Percentiles rank a stretch among this genome's conserved stretches.
Conservation (phyloP, 2,113 vertebrate species). For the Phaethornis superciliosus region DNA sequence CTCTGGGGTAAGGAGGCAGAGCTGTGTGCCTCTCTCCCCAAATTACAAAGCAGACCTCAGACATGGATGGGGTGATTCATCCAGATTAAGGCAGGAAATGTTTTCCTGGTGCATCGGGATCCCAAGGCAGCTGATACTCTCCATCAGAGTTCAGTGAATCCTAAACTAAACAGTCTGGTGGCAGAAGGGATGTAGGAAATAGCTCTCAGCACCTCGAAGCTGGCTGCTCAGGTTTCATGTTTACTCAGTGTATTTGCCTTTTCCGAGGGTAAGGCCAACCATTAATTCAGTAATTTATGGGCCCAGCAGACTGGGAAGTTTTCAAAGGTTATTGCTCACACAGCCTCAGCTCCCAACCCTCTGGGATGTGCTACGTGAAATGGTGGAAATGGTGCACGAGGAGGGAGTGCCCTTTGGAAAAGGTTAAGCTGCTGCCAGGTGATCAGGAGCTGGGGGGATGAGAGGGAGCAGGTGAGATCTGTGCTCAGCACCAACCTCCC, state of each 20-base stretch:
- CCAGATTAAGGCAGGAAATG: not conserved
- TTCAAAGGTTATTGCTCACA: conserved; percentile 23
- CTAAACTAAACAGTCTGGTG: not conserved
- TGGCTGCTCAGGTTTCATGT: not conserved
- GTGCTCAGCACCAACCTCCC: too few species aligned
- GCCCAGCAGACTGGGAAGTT: not conserved
- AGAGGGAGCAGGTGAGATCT: not conserved
- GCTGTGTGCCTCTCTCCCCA: not conserved
- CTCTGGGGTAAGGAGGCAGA: not conserved
- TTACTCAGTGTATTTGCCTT: not conserved
- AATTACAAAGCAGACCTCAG: not conserved
- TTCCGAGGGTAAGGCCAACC: not conserved
- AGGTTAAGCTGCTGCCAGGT: conserved; percentile 37
- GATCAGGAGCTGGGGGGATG: not conserved
- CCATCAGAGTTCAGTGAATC: not conserved
- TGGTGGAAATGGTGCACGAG: not conserved
- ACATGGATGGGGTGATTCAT: not conserved
- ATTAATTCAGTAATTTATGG: not conserved
- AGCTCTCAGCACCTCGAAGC: not conserved
- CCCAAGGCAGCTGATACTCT: not conserved
- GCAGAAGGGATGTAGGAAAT: not conserved
- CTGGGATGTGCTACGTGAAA: not conserved
- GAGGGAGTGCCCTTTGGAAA: conserved; percentile 64
- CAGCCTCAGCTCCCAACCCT: not conserved
- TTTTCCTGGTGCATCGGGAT: not conserved